phyloP scores from a whole-genome alignment of 2,113 vertebrate genomes.

The Sakesphorus luctuosus region DNA sequence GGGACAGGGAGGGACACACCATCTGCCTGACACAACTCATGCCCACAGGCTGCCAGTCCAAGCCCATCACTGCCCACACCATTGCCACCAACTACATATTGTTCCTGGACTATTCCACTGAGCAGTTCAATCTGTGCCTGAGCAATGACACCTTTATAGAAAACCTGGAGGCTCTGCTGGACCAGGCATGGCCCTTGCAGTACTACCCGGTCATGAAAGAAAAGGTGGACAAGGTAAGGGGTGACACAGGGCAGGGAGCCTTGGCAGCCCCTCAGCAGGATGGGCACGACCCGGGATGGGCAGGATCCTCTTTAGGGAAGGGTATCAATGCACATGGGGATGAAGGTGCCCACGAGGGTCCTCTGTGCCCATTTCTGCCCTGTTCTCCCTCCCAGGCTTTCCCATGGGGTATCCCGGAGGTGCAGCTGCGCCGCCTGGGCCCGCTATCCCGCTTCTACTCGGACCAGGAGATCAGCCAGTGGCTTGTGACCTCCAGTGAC shows the following conservation, averaged over 20 bases:
- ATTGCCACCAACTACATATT: background rate
- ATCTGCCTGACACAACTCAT: background rate
- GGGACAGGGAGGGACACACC: background rate
- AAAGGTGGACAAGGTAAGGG: constrained; percentile 68
- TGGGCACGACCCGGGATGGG: fast-evolving
- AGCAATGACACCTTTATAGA: background rate
- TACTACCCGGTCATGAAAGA: background rate
- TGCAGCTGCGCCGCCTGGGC: constrained; percentile 50
- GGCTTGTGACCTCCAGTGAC: constrained; percentile 37
- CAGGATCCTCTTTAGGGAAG: fast-evolving
- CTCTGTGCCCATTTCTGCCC: fast-evolving
- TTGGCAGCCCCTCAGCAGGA: fast-evolving
- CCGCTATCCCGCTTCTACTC: constrained; percentile 24
- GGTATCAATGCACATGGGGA: fast-evolving
- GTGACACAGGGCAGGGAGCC: background rate
- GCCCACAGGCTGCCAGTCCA: background rate
- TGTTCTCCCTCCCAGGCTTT: constrained; percentile 46
- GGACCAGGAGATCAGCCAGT: constrained; percentile 11
- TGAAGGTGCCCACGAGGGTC: fast-evolving
- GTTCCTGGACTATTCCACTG: fast-evolving
- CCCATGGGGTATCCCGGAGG: constrained; percentile 33
- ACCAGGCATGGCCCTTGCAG: fast-evolving
- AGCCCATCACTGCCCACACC: background rate
- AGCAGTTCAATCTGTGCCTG: constrained; percentile 64
- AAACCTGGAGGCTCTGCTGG: constrained; percentile 53